These are phyloP conservation scores for Calonectris borealis DNA, from an alignment of 2,113 vertebrate genomes.

Conservation along the genomic window DNA sequence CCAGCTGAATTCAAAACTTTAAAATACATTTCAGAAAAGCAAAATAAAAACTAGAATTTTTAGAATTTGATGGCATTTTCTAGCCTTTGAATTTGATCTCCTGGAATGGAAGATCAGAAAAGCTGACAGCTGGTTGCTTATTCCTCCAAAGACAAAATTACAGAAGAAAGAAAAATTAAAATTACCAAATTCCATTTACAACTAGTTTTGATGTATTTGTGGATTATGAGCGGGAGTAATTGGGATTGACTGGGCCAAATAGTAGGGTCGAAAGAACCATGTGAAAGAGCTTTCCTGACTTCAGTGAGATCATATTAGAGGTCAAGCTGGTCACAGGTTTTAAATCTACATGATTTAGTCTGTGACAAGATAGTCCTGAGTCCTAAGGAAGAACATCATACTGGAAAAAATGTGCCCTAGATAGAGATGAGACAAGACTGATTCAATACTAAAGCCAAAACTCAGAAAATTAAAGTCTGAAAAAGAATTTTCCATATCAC, in stretches of 20 bases:
- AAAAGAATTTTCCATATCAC: neutral
- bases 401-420: neutral
- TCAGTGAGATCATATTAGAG: neutral
- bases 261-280: neutral
- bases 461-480: neutral
- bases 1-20: neutral
- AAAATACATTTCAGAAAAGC: neutral
- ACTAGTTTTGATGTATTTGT: neutral
- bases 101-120: neutral
- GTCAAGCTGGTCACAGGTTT: neutral
- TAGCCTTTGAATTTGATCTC: neutral
- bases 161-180: neutral
- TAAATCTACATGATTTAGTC: neutral
- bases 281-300: neutral
- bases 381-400: neutral
- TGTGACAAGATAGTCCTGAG: neutral
- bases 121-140: neutral
- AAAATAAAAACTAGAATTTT: neutral
- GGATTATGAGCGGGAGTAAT: neutral
- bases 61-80: neutral
- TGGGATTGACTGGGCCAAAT: neutral
- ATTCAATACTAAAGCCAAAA: conserved; percentile 11
- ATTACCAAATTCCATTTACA: neutral
- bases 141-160: neutral
- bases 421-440: neutral